Evolutionary conservation across 2,888 invertebrate genomes (phyloP).

Genomic region (Saturnia pavonia): DNA sequence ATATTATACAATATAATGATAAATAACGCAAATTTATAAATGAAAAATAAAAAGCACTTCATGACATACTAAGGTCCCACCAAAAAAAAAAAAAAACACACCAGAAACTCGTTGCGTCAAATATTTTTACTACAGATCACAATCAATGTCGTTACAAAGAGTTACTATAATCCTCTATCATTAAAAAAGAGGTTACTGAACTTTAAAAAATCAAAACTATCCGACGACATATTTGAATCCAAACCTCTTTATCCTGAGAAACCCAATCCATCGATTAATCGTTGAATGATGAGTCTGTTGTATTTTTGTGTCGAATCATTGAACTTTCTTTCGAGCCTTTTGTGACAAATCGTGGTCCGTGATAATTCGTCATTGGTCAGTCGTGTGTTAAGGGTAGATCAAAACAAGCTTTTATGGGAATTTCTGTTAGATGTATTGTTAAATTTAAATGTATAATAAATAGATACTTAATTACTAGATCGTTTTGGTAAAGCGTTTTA

Average conservation of each 20-base stretch:
- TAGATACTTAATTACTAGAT: no score
- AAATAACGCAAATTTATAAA: no score
- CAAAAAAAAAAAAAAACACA: background rate
- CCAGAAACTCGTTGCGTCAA: background rate
- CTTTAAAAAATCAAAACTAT: background rate
- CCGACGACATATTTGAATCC: constrained; percentile 10
- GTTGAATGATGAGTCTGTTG: constrained; percentile 39
- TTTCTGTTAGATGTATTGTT: constrained; percentile 32
- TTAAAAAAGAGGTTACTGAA: background rate
- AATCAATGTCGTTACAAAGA: background rate
- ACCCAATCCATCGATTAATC: constrained; percentile 53
- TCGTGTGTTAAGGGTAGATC: constrained; percentile 40
- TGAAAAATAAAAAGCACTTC: no score
- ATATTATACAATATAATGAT: no score
- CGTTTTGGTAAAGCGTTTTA: no score
- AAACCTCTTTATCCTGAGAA: constrained; percentile 16
- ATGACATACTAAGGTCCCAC: background rate
- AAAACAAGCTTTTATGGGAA: constrained; percentile 56
- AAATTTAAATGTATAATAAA: constrained; percentile 4
- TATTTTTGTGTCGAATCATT: constrained; percentile 53
- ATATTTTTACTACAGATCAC: background rate
- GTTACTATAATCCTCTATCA: constrained; percentile 4
- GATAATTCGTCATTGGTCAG: constrained; percentile 12
- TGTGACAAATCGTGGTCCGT: constrained; percentile 35
- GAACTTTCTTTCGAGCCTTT: constrained; percentile 41